A percentile compares a stretch with the other conserved stretches of the same genome.
Conservation (phyloP, 92 coral and sea anemone species). For the Chrysogorgia sp. region DNA sequence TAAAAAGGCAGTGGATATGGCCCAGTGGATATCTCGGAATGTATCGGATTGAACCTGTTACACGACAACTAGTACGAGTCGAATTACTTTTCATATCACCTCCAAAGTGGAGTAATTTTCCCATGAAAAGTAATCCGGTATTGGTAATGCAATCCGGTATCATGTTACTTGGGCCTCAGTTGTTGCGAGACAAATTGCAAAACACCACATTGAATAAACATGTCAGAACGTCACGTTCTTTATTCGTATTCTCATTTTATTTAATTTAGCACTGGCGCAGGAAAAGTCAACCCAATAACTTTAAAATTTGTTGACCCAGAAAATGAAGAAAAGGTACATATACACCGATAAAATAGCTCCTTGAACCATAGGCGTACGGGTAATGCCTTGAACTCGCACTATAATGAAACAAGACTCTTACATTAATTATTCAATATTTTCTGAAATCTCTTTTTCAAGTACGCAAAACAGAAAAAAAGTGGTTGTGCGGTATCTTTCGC, state of each 20-base stretch:
- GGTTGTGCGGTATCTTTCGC: constrained; percentile 80
- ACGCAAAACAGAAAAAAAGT: constrained; percentile 83
- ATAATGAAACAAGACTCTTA: too few relatives aligned
- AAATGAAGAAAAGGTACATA: constrained; percentile 79
- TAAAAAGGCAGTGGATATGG: too few relatives aligned
- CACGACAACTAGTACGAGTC: too few relatives aligned
- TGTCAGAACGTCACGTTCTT: neutral
- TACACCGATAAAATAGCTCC: neutral
- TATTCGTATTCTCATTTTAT: neutral
- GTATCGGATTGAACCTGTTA: too few relatives aligned
- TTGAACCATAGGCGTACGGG: neutral
- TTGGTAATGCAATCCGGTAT: too few relatives aligned
- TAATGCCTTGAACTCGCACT: neutral
- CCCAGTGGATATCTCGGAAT: too few relatives aligned
- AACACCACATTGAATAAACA: neutral
- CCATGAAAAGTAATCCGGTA: too few relatives aligned
- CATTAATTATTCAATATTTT: too few relatives aligned
- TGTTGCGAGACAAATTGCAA: too few relatives aligned
- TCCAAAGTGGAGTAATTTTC: too few relatives aligned
- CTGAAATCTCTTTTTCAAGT: constrained; percentile 49
- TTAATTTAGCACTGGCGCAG: constrained; percentile 60
- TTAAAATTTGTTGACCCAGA: constrained; percentile 72
- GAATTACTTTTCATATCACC: too few relatives aligned
- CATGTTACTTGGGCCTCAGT: too few relatives aligned
- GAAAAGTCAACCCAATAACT: constrained; percentile 88